These are phyloP conservation scores for Phyllostomus discolor DNA, from an alignment of 2,113 vertebrate species.

Conservation along the genomic window DNA sequence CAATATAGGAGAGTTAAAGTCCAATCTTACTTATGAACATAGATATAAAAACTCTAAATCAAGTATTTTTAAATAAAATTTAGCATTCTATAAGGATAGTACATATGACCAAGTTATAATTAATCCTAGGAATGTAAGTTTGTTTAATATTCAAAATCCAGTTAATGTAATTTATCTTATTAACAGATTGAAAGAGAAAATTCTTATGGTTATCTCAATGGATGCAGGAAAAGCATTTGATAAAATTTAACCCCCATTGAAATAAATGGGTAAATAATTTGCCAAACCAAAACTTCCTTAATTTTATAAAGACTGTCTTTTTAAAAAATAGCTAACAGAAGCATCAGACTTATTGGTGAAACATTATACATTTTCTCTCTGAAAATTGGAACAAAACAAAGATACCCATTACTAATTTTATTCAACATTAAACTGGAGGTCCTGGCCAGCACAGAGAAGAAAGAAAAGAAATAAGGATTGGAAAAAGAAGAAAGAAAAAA, in stretches of 20 bases:
- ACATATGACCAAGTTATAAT: neutral
- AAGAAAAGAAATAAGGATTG: neutral
- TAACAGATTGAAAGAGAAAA: constrained; percentile 17
- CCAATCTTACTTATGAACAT: neutral
- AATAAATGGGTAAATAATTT: constrained; percentile 18
- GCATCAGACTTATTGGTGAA: constrained; percentile 18
- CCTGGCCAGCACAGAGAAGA: neutral
- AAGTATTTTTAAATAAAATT: constrained; percentile 10
- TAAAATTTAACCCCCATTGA: constrained; percentile 9
- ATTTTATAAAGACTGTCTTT: constrained; percentile 41
- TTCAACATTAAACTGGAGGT: neutral
- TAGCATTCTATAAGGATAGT: neutral
- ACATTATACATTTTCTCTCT: neutral
- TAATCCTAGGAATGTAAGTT: neutral
- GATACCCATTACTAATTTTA: constrained; percentile 13
- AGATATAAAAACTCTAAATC: neutral
- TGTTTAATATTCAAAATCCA: neutral
- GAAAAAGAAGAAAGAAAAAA: neutral
- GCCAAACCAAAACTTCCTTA: constrained; percentile 16
- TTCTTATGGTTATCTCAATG: neutral
- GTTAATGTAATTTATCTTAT: neutral
- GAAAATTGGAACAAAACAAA: constrained; percentile 40
- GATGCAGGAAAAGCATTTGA: neutral
- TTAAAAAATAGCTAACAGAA: neutral
- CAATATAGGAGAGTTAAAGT: neutral